A percentile compares a stretch with the other conserved stretches of the same genome.
Evolutionary conservation across 2,888 invertebrate species (phyloP).

Genomic region (Mythimna albipuncta): DNA sequence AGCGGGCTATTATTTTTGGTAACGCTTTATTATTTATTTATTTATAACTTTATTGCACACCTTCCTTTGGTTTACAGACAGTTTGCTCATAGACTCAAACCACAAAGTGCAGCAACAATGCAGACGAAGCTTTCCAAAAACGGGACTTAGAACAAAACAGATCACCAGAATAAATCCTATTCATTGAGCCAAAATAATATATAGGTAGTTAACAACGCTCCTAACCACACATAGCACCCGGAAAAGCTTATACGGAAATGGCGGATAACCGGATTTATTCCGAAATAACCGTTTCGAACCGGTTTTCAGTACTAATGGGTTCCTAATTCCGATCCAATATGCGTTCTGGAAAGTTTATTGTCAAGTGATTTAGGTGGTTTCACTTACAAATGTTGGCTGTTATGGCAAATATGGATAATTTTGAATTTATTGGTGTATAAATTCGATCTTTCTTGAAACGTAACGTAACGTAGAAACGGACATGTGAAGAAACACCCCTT

Average conservation of each 20-base stretch:
- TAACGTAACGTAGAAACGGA: too few species aligned
- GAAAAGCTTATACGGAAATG: slow-evolving; percentile 62
- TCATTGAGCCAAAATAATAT: slow-evolving; percentile 40
- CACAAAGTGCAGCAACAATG: background rate
- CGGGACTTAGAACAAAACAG: slow-evolving; percentile 1
- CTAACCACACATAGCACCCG: slow-evolving; percentile 59
- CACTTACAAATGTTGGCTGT: background rate
- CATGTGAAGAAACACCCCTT: too few species aligned
- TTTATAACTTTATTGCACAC: too few species aligned
- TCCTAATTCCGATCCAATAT: slow-evolving; percentile 58
- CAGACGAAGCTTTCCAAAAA: background rate
- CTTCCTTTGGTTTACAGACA: too few species aligned
- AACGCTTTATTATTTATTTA: too few species aligned
- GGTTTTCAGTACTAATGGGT: slow-evolving; percentile 57
- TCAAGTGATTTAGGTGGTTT: slow-evolving; percentile 12
- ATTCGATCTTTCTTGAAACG: too few species aligned
- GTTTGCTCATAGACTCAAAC: background rate
- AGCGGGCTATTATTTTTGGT: too few species aligned
- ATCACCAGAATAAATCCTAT: slow-evolving; percentile 27
- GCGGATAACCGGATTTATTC: slow-evolving; percentile 64
- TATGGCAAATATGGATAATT: background rate
- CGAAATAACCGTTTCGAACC: slow-evolving; percentile 60
- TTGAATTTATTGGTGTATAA: background rate
- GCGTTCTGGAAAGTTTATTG: slow-evolving; percentile 32
- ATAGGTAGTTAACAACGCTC: slow-evolving; percentile 41